phyloP scores from a whole-genome alignment of 2,888 invertebrate species.

The Branchipolynoe longqiensis region DNA sequence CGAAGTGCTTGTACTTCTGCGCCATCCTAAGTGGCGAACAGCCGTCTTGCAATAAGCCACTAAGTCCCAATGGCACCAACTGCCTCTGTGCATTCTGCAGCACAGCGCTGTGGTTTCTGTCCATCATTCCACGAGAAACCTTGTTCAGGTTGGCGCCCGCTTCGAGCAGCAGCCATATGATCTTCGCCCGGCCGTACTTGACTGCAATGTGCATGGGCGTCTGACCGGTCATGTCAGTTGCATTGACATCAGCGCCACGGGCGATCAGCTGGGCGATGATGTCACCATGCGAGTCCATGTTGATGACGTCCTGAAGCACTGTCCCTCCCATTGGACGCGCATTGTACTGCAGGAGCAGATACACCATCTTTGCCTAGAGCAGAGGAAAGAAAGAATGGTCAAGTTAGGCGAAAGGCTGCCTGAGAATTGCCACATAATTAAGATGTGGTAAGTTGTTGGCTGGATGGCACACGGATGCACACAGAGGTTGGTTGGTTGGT shows the following conservation, averaged over 20 bases:
- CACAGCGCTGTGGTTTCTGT: not conserved
- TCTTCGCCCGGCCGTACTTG: not conserved
- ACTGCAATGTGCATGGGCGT: slow-evolving; percentile 31
- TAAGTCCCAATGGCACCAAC: not conserved
- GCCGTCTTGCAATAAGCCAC: slow-evolving; percentile 18
- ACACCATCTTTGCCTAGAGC: slow-evolving; percentile 21
- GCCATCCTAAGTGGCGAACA: slow-evolving; percentile 38
- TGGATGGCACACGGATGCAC: too few species aligned
- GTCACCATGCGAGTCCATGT: slow-evolving; percentile 34
- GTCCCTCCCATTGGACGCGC: not conserved
- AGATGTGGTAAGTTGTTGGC: too few species aligned
- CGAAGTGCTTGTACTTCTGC: slow-evolving; percentile 35
- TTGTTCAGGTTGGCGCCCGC: slow-evolving; percentile 8
- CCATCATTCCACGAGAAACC: slow-evolving; percentile 23
- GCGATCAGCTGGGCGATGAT: slow-evolving; percentile 12
- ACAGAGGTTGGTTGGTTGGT: too few species aligned
- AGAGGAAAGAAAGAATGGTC: too few species aligned
- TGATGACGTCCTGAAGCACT: slow-evolving; percentile 37
- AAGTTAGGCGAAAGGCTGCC: too few species aligned
- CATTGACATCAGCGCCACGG: slow-evolving; percentile 23
- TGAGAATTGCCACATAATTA: too few species aligned
- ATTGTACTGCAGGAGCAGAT: slow-evolving; percentile 3
- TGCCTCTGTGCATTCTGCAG: slow-evolving; percentile 19
- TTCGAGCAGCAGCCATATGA: slow-evolving; percentile 10
- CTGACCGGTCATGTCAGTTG: slow-evolving; percentile 33